phyloP scores from a whole-genome alignment of 92 coral and sea anemone genomes.

The Muricea muricata region DNA sequence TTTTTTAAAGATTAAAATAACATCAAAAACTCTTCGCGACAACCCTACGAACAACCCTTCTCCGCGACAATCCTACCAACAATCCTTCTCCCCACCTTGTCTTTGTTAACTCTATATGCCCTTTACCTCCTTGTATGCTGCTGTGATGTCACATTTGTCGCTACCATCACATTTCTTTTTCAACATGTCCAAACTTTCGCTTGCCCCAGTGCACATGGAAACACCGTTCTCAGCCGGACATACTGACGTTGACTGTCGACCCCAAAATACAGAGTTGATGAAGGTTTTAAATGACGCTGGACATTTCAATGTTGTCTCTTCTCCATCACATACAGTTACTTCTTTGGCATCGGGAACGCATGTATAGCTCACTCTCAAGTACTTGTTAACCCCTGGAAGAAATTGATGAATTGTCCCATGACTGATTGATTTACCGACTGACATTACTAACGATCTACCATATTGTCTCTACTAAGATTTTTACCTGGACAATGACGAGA shows the following conservation, averaged over 20 bases:
- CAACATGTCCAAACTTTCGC: conserved; percentile 92
- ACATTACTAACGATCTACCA: no score
- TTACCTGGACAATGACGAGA: conserved; percentile 52
- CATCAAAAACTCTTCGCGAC: no score
- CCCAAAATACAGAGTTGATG: conserved; percentile 98
- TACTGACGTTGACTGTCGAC: conserved; percentile 76
- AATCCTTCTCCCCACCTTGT: no score
- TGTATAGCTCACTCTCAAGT: conserved; percentile 86
- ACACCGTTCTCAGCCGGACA: conserved; percentile 96
- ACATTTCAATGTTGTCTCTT: conserved; percentile 75
- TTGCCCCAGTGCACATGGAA: conserved; percentile 99
- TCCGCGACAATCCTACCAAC: no score
- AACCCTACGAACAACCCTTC: no score
- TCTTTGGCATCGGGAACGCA: conserved; percentile 91
- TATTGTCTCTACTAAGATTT: no score
- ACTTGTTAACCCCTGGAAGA: conserved; percentile 81
- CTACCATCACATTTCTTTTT: conserved; percentile 91
- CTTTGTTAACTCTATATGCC: no score
- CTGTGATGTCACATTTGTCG: conserved; percentile 84
- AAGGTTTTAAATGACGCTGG: conserved; percentile 91
- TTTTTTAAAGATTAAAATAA: no score
- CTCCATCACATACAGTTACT: conserved; percentile 83
- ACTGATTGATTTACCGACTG: no score
- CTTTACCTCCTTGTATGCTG: conserved; percentile 62
- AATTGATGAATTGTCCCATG: neutral